Evolutionary conservation across 2,113 vertebrate species (phyloP).

Genomic region (Phrynosoma platyrhinos): DNA sequence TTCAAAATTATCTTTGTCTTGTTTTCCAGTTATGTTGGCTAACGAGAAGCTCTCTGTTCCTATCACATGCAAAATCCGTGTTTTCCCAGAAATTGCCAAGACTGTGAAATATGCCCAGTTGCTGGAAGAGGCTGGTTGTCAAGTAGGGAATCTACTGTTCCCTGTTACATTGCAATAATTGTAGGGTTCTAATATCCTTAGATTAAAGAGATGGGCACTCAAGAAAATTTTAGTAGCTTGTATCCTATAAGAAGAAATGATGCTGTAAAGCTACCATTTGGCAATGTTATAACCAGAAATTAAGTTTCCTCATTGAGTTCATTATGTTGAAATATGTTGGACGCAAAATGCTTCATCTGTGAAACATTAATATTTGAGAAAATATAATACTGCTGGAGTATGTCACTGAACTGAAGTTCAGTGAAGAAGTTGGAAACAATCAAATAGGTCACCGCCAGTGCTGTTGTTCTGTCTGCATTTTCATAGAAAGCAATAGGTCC

Average conservation of each 20-base stretch:
- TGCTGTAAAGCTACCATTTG: neutral
- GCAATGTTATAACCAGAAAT: neutral
- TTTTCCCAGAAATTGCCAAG: constrained; percentile 93
- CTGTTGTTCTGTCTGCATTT: neutral
- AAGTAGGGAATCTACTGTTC: constrained; percentile 82
- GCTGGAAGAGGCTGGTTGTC: constrained; percentile 96
- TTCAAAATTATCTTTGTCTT: constrained; percentile 47
- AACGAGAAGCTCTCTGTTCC: constrained; percentile 94
- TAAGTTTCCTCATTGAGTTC: constrained; percentile 4
- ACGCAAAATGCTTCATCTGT: neutral
- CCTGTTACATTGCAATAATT: neutral
- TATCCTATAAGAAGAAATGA: neutral
- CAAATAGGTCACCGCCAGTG: neutral
- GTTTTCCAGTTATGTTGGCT: constrained; percentile 87
- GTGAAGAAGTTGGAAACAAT: neutral
- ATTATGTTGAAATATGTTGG: neutral
- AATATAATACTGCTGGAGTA: constrained; percentile 1
- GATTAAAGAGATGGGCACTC: neutral
- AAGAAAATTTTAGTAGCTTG: neutral
- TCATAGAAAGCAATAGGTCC: neutral
- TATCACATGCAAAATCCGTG: constrained; percentile 96
- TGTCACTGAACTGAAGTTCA: constrained; percentile 5
- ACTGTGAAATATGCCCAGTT: constrained; percentile 94
- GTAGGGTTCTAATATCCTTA: neutral
- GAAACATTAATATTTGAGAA: neutral